These are phyloP conservation scores for Noctilio leporinus DNA, from an alignment of 2,113 vertebrate species.

Conservation along the genomic window DNA sequence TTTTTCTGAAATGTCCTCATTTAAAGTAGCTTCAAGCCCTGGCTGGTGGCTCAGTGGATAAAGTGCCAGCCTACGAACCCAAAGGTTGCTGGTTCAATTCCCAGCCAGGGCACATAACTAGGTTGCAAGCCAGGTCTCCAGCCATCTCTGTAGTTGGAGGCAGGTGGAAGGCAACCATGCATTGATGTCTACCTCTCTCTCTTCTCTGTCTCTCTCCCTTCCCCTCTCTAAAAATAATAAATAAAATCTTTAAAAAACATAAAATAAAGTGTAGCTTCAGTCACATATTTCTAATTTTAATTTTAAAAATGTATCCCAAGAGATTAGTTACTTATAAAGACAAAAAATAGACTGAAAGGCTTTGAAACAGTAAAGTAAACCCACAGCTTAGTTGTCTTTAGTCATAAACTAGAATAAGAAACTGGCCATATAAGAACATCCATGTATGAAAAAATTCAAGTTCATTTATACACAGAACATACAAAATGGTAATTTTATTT, in stretches of 20 bases:
- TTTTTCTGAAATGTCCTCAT: constrained; percentile 10
- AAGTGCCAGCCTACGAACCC: too few species aligned
- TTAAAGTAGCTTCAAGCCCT: neutral
- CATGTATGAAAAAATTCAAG: neutral
- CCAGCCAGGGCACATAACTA: too few species aligned
- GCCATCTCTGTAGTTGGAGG: too few species aligned
- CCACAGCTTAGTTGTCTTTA: neutral
- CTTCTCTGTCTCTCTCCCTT: too few species aligned
- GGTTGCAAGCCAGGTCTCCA: too few species aligned
- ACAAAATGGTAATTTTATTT: neutral
- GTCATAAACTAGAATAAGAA: neutral
- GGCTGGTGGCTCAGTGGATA: too few species aligned
- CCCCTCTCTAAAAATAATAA: too few species aligned
- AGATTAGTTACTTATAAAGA: neutral
- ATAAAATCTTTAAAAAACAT: too few species aligned
- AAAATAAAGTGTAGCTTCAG: too few species aligned
- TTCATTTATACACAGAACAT: neutral
- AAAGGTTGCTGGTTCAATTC: too few species aligned
- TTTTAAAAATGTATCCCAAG: neutral
- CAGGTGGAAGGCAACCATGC: too few species aligned
- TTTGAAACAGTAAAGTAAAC: neutral
- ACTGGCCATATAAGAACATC: neutral
- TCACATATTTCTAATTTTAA: neutral
- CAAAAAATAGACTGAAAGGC: neutral
- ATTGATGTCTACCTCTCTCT: too few species aligned